These are phyloP conservation scores for Delphinus delphis DNA, from an alignment of 2,113 vertebrate genomes.

Conservation along the genomic window DNA sequence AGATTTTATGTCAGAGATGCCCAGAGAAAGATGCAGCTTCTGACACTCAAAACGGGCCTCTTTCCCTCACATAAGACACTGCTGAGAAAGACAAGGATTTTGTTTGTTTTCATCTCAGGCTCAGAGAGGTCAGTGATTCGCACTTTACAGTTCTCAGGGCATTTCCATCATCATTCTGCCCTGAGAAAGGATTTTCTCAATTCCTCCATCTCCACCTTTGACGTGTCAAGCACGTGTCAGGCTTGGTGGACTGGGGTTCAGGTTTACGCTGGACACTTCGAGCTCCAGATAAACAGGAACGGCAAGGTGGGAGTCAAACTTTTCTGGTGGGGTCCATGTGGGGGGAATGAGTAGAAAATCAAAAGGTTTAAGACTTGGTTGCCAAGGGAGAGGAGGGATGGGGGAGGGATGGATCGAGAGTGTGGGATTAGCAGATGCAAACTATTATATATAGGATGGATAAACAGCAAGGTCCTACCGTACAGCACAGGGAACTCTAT, in stretches of 20 bases:
- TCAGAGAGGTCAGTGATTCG: neutral
- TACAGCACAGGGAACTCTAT: neutral
- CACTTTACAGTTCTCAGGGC: accelerated
- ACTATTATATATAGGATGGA: accelerated
- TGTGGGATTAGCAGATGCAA: neutral
- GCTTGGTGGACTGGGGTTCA: neutral
- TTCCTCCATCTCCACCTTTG: neutral
- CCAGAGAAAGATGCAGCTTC: neutral
- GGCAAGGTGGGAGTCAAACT: neutral
- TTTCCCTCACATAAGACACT: accelerated
- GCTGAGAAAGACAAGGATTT: neutral
- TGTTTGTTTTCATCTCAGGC: neutral
- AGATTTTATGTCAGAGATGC: neutral
- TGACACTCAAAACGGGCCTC: neutral
- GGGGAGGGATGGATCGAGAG: neutral
- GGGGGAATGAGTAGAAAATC: neutral
- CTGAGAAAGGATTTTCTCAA: neutral
- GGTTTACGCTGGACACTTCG: accelerated
- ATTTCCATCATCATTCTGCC: neutral
- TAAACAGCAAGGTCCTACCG: accelerated
- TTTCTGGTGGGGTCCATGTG: neutral
- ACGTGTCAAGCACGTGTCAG: neutral
- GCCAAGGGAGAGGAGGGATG: neutral
- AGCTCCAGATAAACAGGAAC: neutral
- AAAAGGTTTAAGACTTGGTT: neutral